Conservation (phyloP, 2,113 vertebrate genomes). For the Dinomys branickii region DNA sequence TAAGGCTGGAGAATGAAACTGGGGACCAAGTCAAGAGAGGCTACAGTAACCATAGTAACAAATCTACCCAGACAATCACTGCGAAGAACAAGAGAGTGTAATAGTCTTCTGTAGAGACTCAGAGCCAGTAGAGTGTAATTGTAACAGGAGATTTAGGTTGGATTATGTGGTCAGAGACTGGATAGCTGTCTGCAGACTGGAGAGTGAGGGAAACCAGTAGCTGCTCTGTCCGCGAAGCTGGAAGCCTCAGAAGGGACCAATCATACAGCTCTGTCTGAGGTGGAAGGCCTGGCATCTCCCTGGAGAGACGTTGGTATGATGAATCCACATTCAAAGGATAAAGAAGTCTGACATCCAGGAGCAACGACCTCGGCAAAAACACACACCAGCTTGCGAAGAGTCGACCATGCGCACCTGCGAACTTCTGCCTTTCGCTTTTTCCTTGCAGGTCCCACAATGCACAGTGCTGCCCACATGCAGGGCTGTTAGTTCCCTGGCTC, state of each 20-base stretch:
- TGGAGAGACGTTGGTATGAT: not conserved
- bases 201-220: not conserved
- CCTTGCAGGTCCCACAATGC: not conserved
- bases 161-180: not conserved
- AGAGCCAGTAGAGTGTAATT: not conserved
- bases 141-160: not conserved
- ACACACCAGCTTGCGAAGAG: not conserved
- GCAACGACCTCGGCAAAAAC: not conserved
- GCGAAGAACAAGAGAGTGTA: not conserved
- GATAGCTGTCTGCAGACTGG: not conserved
- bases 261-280: not conserved
- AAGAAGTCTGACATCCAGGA: not conserved
- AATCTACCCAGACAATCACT: not conserved
- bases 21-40: not conserved
- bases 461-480: not conserved
- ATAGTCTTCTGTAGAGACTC: not conserved
- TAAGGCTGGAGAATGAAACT: not conserved
- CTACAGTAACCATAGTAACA: not conserved
- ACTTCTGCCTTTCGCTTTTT: not conserved
- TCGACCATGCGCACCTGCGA: not conserved
- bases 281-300: not conserved
- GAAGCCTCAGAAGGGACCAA: not conserved
- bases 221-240: not conserved
- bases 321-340: not conserved
- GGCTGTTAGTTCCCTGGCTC: not conserved